Evolutionary conservation across 2,888 invertebrate genomes (phyloP).

Genomic region (Steinernema hermaphroditum): DNA sequence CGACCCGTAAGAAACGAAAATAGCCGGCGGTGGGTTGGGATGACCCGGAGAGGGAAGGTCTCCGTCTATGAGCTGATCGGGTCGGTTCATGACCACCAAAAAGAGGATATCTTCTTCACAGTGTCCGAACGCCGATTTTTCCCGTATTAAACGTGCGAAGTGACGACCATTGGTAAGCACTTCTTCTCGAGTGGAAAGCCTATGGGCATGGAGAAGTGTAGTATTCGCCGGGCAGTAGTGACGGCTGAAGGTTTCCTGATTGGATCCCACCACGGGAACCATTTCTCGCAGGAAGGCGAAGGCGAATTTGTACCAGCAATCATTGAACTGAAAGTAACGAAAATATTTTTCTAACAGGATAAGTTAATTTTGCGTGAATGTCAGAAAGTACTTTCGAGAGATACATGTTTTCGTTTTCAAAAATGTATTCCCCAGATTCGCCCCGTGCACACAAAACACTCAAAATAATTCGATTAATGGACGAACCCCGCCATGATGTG

Average conservation of each 20-base stretch:
- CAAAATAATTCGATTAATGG: background rate
- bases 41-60: slow-evolving; percentile 18
- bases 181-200: slow-evolving; percentile 21
- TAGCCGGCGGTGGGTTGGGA: slow-evolving; percentile 30
- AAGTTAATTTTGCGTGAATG: no score
- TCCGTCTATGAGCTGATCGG: slow-evolving; percentile 29
- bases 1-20: slow-evolving; percentile 42
- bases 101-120: slow-evolving; percentile 53
- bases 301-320: slow-evolving; percentile 50
- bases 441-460: background rate
- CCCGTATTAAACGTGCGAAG: slow-evolving; percentile 47
- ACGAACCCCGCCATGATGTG: slow-evolving; percentile 14
- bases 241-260: background rate
- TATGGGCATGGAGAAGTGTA: background rate
- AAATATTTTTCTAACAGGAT: no score
- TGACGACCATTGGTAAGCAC: slow-evolving; percentile 43
- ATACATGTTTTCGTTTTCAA: no score
- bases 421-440: no score
- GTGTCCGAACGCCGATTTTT: slow-evolving; percentile 44
- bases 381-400: no score
- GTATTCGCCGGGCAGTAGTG: background rate
- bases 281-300: slow-evolving; percentile 47
- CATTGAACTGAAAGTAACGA: slow-evolving; percentile 33
- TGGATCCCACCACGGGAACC: slow-evolving; percentile 24
- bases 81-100: slow-evolving; percentile 42